Evolutionary conservation across 2,113 vertebrate genomes (phyloP).

Genomic region (Lates calcarifer): DNA sequence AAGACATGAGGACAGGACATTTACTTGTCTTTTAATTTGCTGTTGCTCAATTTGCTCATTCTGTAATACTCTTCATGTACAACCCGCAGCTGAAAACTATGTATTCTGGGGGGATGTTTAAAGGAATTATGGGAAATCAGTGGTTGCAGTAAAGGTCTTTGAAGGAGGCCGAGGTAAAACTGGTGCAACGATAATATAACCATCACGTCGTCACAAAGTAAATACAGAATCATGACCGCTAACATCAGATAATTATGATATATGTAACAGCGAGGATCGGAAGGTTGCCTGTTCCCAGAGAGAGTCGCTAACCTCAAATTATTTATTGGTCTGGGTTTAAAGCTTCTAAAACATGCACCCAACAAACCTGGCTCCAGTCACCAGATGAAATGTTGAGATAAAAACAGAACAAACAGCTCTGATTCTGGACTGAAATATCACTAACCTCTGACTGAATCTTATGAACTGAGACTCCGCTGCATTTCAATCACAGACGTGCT

Average conservation of each 20-base stretch:
- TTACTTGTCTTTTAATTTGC: too few species aligned
- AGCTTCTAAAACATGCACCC: neutral
- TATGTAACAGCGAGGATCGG: slow-evolving; percentile 20
- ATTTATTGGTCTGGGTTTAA: slow-evolving; percentile 39
- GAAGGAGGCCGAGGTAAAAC: slow-evolving; percentile 9
- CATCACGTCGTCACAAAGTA: slow-evolving; percentile 26
- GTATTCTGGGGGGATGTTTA: neutral
- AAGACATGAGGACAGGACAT: too few species aligned
- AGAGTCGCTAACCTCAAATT: slow-evolving; percentile 38
- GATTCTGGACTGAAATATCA: neutral
- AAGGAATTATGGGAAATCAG: slow-evolving; percentile 3
- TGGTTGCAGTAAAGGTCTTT: too few species aligned
- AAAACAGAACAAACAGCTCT: neutral
- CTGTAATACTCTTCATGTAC: neutral
- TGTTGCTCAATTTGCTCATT: too few species aligned
- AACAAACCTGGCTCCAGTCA: neutral
- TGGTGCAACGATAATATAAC: slow-evolving; percentile 12
- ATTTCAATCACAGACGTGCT: neutral
- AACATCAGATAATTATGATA: slow-evolving; percentile 42
- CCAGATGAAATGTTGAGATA: neutral
- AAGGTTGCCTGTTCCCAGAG: slow-evolving; percentile 51
- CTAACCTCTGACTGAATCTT: neutral
- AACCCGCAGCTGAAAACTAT: slow-evolving; percentile 1
- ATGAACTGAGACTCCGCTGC: neutral
- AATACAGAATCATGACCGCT: slow-evolving; percentile 33